phyloP scores from a whole-genome alignment of 2,888 invertebrate genomes.

The Octodonta nipae region DNA sequence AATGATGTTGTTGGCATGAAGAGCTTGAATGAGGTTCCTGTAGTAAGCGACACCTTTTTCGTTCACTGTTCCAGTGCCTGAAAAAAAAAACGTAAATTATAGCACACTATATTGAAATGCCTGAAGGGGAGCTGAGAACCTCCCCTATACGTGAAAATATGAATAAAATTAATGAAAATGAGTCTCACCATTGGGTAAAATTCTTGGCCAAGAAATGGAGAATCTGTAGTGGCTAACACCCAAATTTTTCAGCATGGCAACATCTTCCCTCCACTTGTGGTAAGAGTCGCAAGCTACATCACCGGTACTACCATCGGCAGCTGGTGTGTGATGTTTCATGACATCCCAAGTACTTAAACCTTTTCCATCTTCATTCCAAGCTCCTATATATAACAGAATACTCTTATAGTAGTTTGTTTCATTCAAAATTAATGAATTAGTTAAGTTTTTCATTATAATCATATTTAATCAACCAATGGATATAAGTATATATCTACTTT shows the following conservation, averaged over 20 bases:
- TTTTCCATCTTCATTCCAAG: conserved; percentile 38
- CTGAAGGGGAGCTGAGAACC: no score
- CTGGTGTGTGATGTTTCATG: conserved; percentile 42
- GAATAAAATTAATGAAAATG: not conserved
- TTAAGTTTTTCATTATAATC: no score
- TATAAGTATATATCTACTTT: no score
- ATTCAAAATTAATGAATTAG: no score
- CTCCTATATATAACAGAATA: no score
- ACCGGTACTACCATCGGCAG: conserved; percentile 39
- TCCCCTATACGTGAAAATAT: no score
- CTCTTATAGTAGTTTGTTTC: no score
- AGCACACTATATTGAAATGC: no score
- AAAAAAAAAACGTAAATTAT: no score
- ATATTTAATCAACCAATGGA: no score
- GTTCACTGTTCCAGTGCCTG: no score
- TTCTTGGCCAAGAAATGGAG: conserved; percentile 7
- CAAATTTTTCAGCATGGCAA: conserved; percentile 40
- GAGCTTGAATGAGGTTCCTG: conserved; percentile 22
- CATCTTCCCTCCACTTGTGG: conserved; percentile 47
- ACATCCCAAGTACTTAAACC: conserved; percentile 56
- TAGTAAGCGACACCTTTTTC: conserved; percentile 46
- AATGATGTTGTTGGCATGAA: conserved; percentile 39
- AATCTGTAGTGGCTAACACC: conserved; percentile 31
- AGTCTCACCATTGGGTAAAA: conserved; percentile 39
- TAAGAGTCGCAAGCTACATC: conserved; percentile 55